Base-by-base conservation (phyloP, 2,888 invertebrate species). In the Acrobasis repandana region DNA sequence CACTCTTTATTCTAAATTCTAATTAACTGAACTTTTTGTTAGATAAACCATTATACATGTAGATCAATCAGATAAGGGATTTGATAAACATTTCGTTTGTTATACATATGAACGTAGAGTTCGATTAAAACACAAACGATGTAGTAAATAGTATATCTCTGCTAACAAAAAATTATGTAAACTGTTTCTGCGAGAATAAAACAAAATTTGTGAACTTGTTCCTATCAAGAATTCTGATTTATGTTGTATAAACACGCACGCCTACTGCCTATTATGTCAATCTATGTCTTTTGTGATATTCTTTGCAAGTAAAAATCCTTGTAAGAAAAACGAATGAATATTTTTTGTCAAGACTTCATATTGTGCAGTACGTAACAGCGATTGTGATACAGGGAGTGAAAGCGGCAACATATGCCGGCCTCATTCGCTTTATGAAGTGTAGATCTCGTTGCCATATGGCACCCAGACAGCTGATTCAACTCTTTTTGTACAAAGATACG, bases 321-420 rank as follows among this genome's bases (percentile, higher is more conserved):
- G 51, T 43, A 61, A 57, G 43, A 38, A 58, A 61, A 43, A 54
- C 11, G 43, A 59, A 64, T 58, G 20, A n/a, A 38, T 49, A 14
- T 50, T 48, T 51, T 61, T 62, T 58, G 58, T 38, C 38, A 52
- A 43, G 34, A 48, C 33, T 58, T 60, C 36, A 51, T 20, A 49
- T 54, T 54, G 58, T 61, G 60, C 58, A 60, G 58, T 73, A 79
- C 80, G 83, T 83, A 85, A 83, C 77, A 81, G 75, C 76, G 83
- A 85, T 82, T 86, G 83, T 87, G 82, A 79, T 84, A 82, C 79
- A 83, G 83, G 83, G 86, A 91, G 91, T 90, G 90, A 92, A 91
- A 91, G 91, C 89, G 85, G 85, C 77, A 83, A 85, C 90, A 91
- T 88, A 88, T 87, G 90, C 79, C 81, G 87, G 81, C 88, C 91